These are phyloP conservation scores for Conger conger DNA, from an alignment of 2,113 vertebrate species.

Conservation along the genomic window DNA sequence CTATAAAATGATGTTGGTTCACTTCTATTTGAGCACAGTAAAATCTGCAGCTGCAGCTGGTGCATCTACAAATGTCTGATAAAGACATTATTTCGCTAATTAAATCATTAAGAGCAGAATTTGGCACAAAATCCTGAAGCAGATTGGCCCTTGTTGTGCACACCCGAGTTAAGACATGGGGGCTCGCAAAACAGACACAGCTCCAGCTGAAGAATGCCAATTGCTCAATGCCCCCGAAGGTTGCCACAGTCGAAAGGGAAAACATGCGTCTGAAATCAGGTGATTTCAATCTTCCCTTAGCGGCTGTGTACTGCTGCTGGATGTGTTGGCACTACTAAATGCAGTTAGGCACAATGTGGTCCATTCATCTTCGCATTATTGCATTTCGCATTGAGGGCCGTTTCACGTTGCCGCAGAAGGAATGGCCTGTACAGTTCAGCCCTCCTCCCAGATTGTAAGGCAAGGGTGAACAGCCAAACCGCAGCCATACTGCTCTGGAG, in stretches of 20 bases:
- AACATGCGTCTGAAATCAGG: conserved; percentile 16
- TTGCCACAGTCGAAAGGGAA: neutral
- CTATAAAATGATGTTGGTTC: no score
- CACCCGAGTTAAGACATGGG: no score
- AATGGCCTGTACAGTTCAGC: neutral
- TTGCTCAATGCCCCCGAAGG: neutral
- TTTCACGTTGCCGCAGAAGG: neutral
- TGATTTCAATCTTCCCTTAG: conserved; percentile 1
- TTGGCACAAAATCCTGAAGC: no score
- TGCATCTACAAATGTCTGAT: no score
- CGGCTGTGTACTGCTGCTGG: neutral
- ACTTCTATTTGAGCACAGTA: no score
- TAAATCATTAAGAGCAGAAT: no score
- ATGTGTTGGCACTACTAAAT: neutral
- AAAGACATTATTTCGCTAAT: no score
- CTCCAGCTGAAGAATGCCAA: no score
- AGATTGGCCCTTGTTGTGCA: no score
- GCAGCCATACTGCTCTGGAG: conserved; percentile 8
- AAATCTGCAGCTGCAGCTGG: no score
- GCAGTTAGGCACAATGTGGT: conserved; percentile 12
- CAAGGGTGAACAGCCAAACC: neutral
- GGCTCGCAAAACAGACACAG: neutral
- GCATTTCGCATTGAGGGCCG: neutral
- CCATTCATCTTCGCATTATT: conserved; percentile 15
- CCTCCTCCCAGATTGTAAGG: neutral